Evolutionary conservation across 2,113 vertebrate genomes (phyloP), one percentile per base, ranked within the genome.

Genomic region (Caranx melampygus): DNA sequence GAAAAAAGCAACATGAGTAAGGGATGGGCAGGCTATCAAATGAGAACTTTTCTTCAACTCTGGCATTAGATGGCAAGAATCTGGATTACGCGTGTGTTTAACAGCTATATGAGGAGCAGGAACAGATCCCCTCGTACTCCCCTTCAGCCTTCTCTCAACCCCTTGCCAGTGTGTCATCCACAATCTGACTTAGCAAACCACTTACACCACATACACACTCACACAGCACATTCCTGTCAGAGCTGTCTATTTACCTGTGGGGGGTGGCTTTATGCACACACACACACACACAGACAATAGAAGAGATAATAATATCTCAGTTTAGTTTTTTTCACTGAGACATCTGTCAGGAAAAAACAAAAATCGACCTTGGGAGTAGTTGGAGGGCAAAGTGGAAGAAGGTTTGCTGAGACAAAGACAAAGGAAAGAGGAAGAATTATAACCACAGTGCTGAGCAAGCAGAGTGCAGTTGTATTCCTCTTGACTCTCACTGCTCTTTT

Each of bases 171-270:
- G 78, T 78, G 84, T 72, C 86, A 84, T 76, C 55, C 6, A 37
- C 49, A 68, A 64, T 51, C 78, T 89, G 86, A 89, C 70, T 91
- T 75, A 69, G 81, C 87, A 79, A 75, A 84, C 60, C 78, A 35
- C 52, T 74, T 59, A 55, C 21, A 81, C 74, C 64, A 55, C 21
- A 81, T 59, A 58, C 51, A 45, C 79, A 37, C 37, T 68, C 67
- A 85, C 18, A 79, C 34, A 49, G 51, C 61, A 54, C 33, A 55
- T 68, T 79, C 15, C 52, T 71, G 79, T 68, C 74, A 71, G 34
- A 67, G 49, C 72, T 42, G 72, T 79, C 69, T 57, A 70, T 83
- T 75, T 75, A 75, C 74, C 69, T 82, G 70, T 79, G 58, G 12
- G 72, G 62, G 54, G 37, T 20, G 63, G 55, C 26, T 55, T 44